Percentiles rank a stretch among this genome's conserved stretches.
These are phyloP conservation scores for Cyphomyrus discorhynchus DNA, from an alignment of 2,113 vertebrate species.

Conservation along the genomic window DNA sequence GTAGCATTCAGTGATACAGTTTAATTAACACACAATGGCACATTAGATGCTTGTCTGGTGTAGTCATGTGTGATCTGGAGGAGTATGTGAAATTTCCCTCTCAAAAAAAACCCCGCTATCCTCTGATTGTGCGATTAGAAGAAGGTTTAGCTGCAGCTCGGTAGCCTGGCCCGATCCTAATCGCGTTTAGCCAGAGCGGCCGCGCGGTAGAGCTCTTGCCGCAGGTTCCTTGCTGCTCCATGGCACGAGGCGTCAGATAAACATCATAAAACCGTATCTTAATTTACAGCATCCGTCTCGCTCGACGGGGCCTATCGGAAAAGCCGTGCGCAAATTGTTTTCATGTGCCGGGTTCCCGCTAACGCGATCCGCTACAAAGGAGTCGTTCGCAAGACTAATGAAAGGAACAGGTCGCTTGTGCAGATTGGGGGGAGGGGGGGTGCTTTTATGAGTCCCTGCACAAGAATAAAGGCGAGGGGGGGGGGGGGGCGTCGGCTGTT, in stretches of 20 bases:
- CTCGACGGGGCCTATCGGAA: conserved; percentile 15
- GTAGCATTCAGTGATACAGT: background rate
- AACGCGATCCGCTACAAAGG: conserved; percentile 18
- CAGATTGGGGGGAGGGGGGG: conserved; percentile 14
- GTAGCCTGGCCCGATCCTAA: background rate
- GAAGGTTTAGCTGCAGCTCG: background rate
- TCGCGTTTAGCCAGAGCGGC: background rate
- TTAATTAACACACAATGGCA: conserved; percentile 8
- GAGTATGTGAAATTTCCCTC: background rate
- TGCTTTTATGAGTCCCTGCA: conserved; percentile 19
- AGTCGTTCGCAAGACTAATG: conserved; percentile 23
- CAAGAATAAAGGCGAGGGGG: background rate
- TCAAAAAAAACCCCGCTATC: background rate
- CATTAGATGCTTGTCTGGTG: conserved; percentile 4
- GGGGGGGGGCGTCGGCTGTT: background rate
- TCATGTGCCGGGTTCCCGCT: conserved; percentile 11
- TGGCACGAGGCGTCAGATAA: conserved; percentile 17
- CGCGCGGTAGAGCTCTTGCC: background rate
- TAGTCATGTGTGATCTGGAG: background rate
- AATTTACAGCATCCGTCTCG: conserved; percentile 15
- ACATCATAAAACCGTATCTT: conserved; percentile 15
- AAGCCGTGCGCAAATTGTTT: conserved; percentile 8
- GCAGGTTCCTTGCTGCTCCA: background rate
- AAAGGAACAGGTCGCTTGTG: conserved; percentile 24
- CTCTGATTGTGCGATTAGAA: background rate